phyloP scores from a whole-genome alignment of 2,797 vertebrate species.

The Sebastes miniatus region DNA sequence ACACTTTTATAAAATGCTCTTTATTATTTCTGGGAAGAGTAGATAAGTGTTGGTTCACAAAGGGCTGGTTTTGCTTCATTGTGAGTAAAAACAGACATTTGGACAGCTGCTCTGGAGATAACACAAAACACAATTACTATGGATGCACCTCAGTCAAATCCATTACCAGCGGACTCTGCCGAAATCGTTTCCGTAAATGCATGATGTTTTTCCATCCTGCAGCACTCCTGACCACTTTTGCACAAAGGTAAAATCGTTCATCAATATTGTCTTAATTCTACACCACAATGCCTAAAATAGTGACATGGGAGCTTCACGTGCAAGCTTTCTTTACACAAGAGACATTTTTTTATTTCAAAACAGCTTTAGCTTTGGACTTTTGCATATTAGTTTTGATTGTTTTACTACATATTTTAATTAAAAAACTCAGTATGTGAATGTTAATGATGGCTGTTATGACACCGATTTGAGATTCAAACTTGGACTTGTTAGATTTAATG shows the following conservation, averaged over 20 bases:
- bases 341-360: conserved; percentile 58
- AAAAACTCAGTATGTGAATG: conserved; percentile 52
- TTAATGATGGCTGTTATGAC: conserved; percentile 58
- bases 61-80: conserved; percentile 80
- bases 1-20: conserved; percentile 77
- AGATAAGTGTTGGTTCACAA: conserved; percentile 77
- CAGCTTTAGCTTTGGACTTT: conserved; percentile 73
- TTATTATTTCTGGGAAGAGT: conserved; percentile 78
- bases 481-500: conserved; percentile 63
- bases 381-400: conserved; percentile 84
- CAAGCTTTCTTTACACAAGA: conserved; percentile 61
- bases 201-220: conserved; percentile 47
- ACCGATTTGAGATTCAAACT: conserved; percentile 64
- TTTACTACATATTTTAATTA: conserved; percentile 64
- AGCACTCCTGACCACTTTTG: conserved; percentile 37
- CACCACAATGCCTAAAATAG: conserved; percentile 53
- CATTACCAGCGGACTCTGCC: conserved; percentile 58
- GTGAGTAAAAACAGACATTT: conserved; percentile 78
- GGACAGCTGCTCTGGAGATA: conserved; percentile 76
- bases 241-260: conserved; percentile 54
- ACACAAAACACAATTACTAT: conserved; percentile 77
- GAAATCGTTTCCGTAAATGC: conserved; percentile 56
- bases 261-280: conserved; percentile 52
- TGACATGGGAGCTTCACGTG: conserved; percentile 64
- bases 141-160: conserved; percentile 75